Conservation (phyloP, 2,113 vertebrate species). For the Ondatra zibethicus region DNA sequence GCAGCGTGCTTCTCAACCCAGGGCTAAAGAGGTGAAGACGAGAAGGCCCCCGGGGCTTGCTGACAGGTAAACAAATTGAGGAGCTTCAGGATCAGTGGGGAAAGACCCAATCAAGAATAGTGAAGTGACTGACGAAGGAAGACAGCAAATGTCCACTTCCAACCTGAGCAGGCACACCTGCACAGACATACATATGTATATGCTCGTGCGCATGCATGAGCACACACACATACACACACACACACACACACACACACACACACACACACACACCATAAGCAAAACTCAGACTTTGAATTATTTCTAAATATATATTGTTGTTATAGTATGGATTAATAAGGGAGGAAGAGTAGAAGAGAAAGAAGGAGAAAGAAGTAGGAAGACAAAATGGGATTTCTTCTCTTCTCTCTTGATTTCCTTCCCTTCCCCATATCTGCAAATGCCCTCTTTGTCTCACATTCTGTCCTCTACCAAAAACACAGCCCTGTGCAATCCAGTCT, state of each 20-base stretch:
- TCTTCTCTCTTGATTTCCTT: not conserved
- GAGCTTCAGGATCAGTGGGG: not conserved
- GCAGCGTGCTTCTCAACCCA: no score
- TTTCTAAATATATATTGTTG: not conserved
- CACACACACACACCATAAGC: not conserved
- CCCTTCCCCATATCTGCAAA: not conserved
- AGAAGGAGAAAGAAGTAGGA: not conserved
- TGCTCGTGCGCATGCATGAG: fast-evolving
- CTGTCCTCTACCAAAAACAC: not conserved
- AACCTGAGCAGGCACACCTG: not conserved
- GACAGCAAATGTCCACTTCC: not conserved
- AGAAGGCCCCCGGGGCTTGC: no score
- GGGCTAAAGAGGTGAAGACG: not conserved
- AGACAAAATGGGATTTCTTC: not conserved
- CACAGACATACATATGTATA: no score
- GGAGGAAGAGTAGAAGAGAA: no score
- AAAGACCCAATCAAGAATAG: not conserved
- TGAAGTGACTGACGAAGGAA: not conserved
- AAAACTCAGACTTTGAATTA: not conserved
- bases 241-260: not conserved
- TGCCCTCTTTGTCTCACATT: not conserved
- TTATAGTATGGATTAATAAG: not conserved
- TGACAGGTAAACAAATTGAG: not conserved
- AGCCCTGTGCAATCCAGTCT: not conserved
- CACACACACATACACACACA: not conserved